These are phyloP conservation scores for Nautilus pompilius DNA, from an alignment of 1,140 invertebrate genomes.

Conservation along the genomic window DNA sequence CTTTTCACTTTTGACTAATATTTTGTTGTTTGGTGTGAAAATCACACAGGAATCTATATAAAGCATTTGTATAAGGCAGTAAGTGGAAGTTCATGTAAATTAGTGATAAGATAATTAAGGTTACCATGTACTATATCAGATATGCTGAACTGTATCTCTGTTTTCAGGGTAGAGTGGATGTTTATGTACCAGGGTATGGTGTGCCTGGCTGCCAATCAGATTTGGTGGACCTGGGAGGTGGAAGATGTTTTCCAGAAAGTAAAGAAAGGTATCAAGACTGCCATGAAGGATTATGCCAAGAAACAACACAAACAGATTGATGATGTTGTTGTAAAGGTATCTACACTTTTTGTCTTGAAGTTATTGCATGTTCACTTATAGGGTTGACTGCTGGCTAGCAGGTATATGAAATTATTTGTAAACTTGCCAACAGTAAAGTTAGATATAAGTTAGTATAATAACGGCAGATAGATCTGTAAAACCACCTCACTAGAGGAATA, in stretches of 20 bases:
- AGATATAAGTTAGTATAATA: too few species aligned
- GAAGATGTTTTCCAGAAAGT: constrained; percentile 80
- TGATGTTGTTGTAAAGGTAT: constrained; percentile 68
- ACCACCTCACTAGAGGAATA: too few species aligned
- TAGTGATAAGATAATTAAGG: background rate
- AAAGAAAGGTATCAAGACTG: constrained; percentile 69
- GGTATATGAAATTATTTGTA: too few species aligned
- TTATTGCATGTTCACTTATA: too few species aligned
- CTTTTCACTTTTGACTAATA: too few species aligned
- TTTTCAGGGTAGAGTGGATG: constrained; percentile 75
- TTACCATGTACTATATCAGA: background rate
- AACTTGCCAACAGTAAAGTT: too few species aligned
- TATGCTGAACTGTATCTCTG: background rate
- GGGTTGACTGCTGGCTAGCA: too few species aligned
- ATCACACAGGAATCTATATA: too few species aligned
- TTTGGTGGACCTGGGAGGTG: constrained; percentile 92
- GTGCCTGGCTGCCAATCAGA: constrained; percentile 76
- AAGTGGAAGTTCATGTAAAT: background rate
- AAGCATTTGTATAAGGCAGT: background rate
- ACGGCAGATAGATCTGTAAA: too few species aligned
- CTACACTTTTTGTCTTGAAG: constrained; percentile 6
- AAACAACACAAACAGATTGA: constrained; percentile 79
- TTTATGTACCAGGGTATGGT: constrained; percentile 85
- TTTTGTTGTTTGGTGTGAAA: too few species aligned
- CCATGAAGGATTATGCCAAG: constrained; percentile 85